These are phyloP conservation scores for Noctuana brunneofusca DNA, from an alignment of 2,888 invertebrate species.

Conservation along the genomic window DNA sequence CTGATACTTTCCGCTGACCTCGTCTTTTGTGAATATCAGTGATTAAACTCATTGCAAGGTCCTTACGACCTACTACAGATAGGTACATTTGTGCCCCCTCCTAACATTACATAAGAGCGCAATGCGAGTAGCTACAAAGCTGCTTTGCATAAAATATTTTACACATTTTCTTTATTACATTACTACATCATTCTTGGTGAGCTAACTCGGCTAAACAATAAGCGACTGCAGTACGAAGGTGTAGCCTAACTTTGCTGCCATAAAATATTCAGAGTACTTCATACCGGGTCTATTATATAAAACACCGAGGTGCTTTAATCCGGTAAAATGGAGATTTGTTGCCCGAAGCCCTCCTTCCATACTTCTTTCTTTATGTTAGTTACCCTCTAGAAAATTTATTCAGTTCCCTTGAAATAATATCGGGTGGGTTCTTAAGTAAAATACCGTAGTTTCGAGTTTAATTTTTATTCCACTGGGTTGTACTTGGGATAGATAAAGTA, in stretches of 20 bases:
- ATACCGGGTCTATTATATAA: constrained; percentile 59
- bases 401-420: constrained; percentile 54
- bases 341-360: constrained; percentile 54
- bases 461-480: constrained; percentile 42
- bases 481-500: constrained; percentile 19
- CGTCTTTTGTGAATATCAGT: no score
- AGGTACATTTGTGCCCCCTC: no score
- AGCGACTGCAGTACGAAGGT: constrained; percentile 28
- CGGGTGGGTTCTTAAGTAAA: constrained; percentile 41
- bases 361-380: constrained; percentile 61
- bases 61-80: no score
- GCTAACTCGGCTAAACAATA: constrained; percentile 24
- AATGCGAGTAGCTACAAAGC: not conserved
- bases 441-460: constrained; percentile 41
- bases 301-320: constrained; percentile 67
- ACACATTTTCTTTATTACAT: constrained; percentile 11
- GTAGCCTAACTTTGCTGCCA: constrained; percentile 47
- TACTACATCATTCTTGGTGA: constrained; percentile 7
- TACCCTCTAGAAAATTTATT: constrained; percentile 61
- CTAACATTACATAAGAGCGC: not conserved
- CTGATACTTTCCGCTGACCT: no score
- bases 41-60: no score
- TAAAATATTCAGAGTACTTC: constrained; percentile 58
- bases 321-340: constrained; percentile 70
- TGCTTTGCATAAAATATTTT: not conserved